Evolutionary conservation across 2,113 vertebrate genomes (phyloP), one percentile per base, ranked within the genome.

Genomic region (Anoplopoma fimbria): DNA sequence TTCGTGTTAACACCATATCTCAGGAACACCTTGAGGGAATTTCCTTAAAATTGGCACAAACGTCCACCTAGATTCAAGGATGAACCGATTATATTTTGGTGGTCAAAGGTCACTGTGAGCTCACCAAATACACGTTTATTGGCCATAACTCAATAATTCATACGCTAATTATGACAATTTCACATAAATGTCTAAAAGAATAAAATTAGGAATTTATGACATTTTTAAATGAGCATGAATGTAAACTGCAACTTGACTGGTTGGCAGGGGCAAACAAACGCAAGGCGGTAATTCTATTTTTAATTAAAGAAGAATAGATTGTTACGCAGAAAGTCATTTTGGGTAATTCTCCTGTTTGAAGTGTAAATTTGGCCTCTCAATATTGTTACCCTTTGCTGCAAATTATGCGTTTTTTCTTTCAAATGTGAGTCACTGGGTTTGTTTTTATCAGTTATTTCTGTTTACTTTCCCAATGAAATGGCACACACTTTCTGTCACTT

Each of bases 401-500:
- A 36, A 55, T 19, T 36, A 0, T 45, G 64, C 25, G 31, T 53
- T 73, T 38, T 45, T 42, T 62, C 21, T 42, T 75, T 73, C 19
- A 51, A 60, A 63, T 19, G 4, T 72, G 21, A 0, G 21, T 63
- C 19, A 36, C 15, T 12, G 3, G 23, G 47, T 23, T 51, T 17
- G 4, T 45, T 45, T 45, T 45, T 51, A 47, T 23, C 7, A 63
- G 10, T 64, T 64, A 64, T 25, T 65, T 55, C 27, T 14, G 14
- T 75, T 63, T 78, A 27, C 49, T 73, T 42, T 40, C 55, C 10
- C 34, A 31, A 15, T 69, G 25, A 45, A 64, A 64, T 61, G 1
- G 58, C 61, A 58, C 23, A 29, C 23, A 34, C 14, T 62, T 33
- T 58, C 60, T 60, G 31, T 65, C 31, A n/a, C 64, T 64, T 47